phyloP scores from a whole-genome alignment of 2,888 invertebrate genomes.

The Gymnosoma rotundatum region DNA sequence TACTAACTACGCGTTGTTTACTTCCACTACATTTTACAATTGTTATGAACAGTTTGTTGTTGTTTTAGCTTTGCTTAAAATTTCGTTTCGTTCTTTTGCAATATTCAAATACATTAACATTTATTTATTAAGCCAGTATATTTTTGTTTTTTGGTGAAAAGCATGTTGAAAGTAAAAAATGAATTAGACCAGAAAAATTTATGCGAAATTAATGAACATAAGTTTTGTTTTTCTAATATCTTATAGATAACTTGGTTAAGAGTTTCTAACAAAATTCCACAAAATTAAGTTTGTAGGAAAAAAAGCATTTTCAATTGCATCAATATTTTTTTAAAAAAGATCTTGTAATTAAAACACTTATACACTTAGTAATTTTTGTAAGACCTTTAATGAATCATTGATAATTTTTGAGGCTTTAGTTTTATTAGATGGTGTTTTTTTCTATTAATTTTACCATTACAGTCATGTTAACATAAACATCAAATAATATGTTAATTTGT shows the following conservation, averaged over 20 bases:
- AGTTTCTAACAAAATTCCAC: too few species aligned
- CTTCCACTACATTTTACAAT: slow-evolving; percentile 35
- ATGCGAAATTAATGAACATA: slow-evolving; percentile 38
- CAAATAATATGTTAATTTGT: neutral
- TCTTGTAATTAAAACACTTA: too few species aligned
- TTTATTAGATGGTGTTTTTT: too few species aligned
- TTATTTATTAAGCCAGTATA: slow-evolving; percentile 50
- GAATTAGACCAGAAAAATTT: slow-evolving; percentile 58
- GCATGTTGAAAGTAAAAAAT: slow-evolving; percentile 23
- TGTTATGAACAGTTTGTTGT: slow-evolving; percentile 50
- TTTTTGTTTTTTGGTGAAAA: slow-evolving; percentile 8
- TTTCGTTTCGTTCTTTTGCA: slow-evolving; percentile 22
- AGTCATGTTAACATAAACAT: too few species aligned
- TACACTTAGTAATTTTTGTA: too few species aligned
- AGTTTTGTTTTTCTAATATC: neutral
- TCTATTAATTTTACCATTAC: too few species aligned
- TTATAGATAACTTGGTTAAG: too few species aligned
- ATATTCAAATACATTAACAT: slow-evolving; percentile 35
- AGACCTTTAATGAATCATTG: too few species aligned
- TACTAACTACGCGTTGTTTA: slow-evolving; percentile 27
- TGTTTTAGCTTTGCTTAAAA: slow-evolving; percentile 45
- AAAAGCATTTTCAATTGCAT: too few species aligned
- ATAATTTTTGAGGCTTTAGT: too few species aligned
- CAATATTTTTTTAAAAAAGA: too few species aligned
- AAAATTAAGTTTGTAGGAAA: too few species aligned